Percentiles rank a stretch among this genome's conserved stretches.
Evolutionary conservation across 1,140 invertebrate genomes (phyloP).

Genomic region (Drosophila persimilis): DNA sequence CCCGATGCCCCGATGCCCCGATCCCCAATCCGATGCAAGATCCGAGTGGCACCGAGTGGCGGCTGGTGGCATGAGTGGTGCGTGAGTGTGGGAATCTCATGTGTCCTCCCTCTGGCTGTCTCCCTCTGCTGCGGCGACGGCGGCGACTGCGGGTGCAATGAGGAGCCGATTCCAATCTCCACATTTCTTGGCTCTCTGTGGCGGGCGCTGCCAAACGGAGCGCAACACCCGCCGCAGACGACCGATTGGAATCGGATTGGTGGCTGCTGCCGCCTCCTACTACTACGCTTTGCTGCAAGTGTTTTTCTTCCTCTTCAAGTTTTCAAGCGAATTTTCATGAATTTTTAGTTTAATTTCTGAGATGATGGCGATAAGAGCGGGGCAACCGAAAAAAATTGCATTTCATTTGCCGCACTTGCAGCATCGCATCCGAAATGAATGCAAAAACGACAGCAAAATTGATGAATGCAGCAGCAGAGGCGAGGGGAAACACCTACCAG

Average conservation of each 20-base stretch:
- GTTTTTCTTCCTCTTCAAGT: constrained; percentile 57
- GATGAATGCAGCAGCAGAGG: constrained; percentile 28
- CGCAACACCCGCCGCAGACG: constrained; percentile 68
- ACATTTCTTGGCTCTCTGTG: constrained; percentile 44
- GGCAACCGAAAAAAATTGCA: constrained; percentile 51
- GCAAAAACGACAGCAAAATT: constrained; percentile 30
- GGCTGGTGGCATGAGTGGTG: constrained; percentile 33
- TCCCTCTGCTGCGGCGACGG: constrained; percentile 12
- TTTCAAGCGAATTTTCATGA: constrained; percentile 59
- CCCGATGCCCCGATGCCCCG: constrained; percentile 22
- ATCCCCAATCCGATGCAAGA: constrained; percentile 53
- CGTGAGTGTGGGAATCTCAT: constrained; percentile 71
- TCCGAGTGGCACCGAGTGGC: constrained; percentile 25
- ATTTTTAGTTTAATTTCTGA: constrained; percentile 67
- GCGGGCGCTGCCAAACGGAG: constrained; percentile 72
- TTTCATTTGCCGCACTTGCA: constrained; percentile 65
- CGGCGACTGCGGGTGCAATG: constrained; percentile 51
- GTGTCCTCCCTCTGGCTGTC: constrained; percentile 12
- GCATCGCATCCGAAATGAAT: constrained; percentile 23
- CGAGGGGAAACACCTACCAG: constrained; percentile 2
- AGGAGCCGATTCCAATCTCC: constrained; percentile 69
- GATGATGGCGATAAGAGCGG: constrained; percentile 54
- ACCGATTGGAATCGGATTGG: constrained; percentile 73
- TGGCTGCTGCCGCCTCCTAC: constrained; percentile 51
- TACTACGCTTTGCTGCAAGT: constrained; percentile 39